Evolutionary conservation across 2,797 vertebrate species (phyloP).

Genomic region (Chrysocyon brachyurus): DNA sequence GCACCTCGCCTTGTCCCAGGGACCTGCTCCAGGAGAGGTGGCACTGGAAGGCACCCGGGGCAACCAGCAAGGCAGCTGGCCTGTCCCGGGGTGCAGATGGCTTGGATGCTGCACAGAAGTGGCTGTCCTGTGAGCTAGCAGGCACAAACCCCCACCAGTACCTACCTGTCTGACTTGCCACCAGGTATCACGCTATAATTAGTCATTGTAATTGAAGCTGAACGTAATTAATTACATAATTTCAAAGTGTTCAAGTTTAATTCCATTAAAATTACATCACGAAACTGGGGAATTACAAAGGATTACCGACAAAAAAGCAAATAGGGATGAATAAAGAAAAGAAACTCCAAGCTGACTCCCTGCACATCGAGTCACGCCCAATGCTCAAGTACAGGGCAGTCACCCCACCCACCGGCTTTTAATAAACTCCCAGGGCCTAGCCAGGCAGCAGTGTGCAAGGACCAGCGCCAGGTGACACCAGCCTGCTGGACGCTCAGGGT

Average conservation of each 20-base stretch:
- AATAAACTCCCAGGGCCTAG: background rate
- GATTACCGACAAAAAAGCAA: slow-evolving; percentile 80
- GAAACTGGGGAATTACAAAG: slow-evolving; percentile 81
- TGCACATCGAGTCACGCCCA: background rate
- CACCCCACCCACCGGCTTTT: slow-evolving; percentile 51
- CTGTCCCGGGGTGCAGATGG: background rate
- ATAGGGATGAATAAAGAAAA: slow-evolving; percentile 68
- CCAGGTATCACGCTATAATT: slow-evolving; percentile 79
- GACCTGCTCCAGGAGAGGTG: background rate
- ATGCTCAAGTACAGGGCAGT: background rate
- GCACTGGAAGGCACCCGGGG: background rate
- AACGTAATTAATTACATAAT: slow-evolving; percentile 84
- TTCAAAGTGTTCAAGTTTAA: slow-evolving; percentile 82
- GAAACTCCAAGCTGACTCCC: slow-evolving; percentile 44
- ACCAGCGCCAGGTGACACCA: background rate
- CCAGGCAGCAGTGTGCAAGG: fast-evolving
- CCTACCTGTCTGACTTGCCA: slow-evolving; percentile 69
- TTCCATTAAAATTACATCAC: slow-evolving; percentile 82
- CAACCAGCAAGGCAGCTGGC: background rate
- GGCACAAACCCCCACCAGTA: background rate
- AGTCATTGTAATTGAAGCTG: slow-evolving; percentile 81
- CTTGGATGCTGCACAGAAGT: background rate
- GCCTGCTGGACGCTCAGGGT: background rate
- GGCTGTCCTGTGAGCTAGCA: background rate
- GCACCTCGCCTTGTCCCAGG: background rate